A percentile compares a stretch with the other conserved stretches of the same genome.
Evolutionary conservation across 2,113 vertebrate genomes (phyloP).

Genomic region (Donacobius atricapilla): DNA sequence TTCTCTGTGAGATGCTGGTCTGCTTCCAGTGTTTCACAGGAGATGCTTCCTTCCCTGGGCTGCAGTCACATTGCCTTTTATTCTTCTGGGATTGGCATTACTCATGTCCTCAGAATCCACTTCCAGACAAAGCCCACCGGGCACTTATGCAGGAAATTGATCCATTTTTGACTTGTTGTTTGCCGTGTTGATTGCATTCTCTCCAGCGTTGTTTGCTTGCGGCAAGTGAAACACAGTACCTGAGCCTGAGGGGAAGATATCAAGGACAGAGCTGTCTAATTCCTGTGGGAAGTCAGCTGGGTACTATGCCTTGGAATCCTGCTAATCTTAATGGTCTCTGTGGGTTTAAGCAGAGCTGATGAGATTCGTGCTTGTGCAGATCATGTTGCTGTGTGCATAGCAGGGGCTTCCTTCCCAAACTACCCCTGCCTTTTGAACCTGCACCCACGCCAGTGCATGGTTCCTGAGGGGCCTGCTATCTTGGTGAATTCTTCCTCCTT

Average conservation of each 20-base stretch:
- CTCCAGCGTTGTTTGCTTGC: not conserved
- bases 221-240: not conserved
- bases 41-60: not conserved
- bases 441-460: fast-evolving
- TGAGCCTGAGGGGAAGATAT: not conserved
- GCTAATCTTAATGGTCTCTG: not conserved
- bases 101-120: not conserved
- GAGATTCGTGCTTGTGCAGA: not conserved
- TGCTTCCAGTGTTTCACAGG: not conserved
- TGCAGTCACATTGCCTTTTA: not conserved
- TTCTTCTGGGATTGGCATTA: not conserved
- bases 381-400: not conserved
- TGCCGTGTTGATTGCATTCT: not conserved
- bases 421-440: not conserved
- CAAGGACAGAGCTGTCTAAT: not conserved
- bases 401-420: not conserved
- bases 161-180: not conserved
- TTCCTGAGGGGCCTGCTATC: not conserved
- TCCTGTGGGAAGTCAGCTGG: not conserved
- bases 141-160: not conserved
- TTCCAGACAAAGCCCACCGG: not conserved
- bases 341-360: not conserved
- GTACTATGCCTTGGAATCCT: not conserved
- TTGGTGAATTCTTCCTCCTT: not conserved
- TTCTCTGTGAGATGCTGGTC: not conserved